These are phyloP conservation scores for Lagenorhynchus albirostris DNA, from an alignment of 2,113 vertebrate genomes.

Conservation along the genomic window DNA sequence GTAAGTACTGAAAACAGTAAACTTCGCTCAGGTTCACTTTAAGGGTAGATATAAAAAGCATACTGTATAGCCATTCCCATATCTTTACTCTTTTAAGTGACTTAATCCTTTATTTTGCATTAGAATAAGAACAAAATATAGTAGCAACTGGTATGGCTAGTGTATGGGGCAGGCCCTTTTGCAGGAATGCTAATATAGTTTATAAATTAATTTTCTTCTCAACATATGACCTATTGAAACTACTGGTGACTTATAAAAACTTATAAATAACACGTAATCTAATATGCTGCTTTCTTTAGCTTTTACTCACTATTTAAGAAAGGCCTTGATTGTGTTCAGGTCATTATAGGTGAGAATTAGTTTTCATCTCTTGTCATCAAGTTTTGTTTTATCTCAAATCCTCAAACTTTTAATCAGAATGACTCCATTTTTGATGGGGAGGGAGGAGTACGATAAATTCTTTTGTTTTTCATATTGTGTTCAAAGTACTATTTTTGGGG, in stretches of 20 bases:
- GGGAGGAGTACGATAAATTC: neutral
- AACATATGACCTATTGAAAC: neutral
- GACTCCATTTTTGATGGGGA: neutral
- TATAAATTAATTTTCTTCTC: constrained; percentile 8
- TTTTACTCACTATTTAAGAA: neutral
- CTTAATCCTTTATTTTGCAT: neutral
- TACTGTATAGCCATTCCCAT: neutral
- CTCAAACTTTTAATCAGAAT: neutral
- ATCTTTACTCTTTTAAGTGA: neutral
- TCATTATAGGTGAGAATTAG: neutral
- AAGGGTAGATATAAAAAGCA: neutral
- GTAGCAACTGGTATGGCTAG: neutral
- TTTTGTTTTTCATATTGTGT: neutral
- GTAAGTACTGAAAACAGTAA: neutral
- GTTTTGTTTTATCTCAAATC: neutral
- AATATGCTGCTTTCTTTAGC: neutral
- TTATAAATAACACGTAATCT: neutral
- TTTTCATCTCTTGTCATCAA: neutral
- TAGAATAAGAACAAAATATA: neutral
- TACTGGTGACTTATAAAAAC: neutral
- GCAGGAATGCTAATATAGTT: neutral
- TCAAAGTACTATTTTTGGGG: neutral
- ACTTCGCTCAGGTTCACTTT: neutral
- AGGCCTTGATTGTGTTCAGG: neutral
- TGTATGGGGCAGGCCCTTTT: neutral